A percentile compares a stretch with the other conserved stretches of the same genome.
These are phyloP conservation scores for Lepus oiostolus DNA, from an alignment of 2,797 vertebrate species.

Conservation along the genomic window DNA sequence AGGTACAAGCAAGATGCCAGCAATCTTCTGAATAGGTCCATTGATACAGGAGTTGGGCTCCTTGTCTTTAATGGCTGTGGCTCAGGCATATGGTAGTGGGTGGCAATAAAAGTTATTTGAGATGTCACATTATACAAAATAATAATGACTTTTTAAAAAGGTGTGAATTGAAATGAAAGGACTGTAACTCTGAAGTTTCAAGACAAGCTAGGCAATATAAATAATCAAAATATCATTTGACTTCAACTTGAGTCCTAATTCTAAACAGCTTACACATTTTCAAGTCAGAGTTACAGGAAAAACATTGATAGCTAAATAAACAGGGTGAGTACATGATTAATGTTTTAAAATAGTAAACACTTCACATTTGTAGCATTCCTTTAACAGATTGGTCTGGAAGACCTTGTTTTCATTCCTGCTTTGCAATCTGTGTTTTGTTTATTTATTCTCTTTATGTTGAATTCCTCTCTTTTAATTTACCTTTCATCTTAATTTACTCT, in stretches of 20 bases:
- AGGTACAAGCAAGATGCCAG: slow-evolving; percentile 12
- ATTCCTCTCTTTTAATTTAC: slow-evolving; percentile 83
- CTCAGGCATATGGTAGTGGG: slow-evolving; percentile 62
- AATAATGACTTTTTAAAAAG: slow-evolving; percentile 80
- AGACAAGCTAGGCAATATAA: slow-evolving; percentile 80
- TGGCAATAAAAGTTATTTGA: slow-evolving; percentile 74
- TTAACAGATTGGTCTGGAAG: slow-evolving; percentile 74
- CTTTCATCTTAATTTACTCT: slow-evolving; percentile 81
- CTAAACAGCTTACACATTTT: slow-evolving; percentile 83
- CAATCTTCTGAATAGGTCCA: slow-evolving; percentile 61
- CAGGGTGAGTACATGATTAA: slow-evolving; percentile 87
- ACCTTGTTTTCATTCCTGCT: slow-evolving; percentile 86
- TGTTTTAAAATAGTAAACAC: slow-evolving; percentile 87
- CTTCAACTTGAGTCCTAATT: slow-evolving; percentile 81
- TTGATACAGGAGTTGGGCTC: slow-evolving; percentile 11
- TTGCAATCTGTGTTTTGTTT: slow-evolving; percentile 86
- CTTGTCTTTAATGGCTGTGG: slow-evolving; percentile 56
- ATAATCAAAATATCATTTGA: slow-evolving; percentile 84
- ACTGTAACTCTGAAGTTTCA: slow-evolving; percentile 78
- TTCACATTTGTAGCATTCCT: slow-evolving; percentile 87
- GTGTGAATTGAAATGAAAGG: slow-evolving; percentile 78
- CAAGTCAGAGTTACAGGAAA: slow-evolving; percentile 84
- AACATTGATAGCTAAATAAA: slow-evolving; percentile 88
- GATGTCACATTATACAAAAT: slow-evolving; percentile 75
- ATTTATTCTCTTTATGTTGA: slow-evolving; percentile 87